phyloP scores from a whole-genome alignment of 2,888 invertebrate genomes.

The Drosophila eohydei region DNA sequence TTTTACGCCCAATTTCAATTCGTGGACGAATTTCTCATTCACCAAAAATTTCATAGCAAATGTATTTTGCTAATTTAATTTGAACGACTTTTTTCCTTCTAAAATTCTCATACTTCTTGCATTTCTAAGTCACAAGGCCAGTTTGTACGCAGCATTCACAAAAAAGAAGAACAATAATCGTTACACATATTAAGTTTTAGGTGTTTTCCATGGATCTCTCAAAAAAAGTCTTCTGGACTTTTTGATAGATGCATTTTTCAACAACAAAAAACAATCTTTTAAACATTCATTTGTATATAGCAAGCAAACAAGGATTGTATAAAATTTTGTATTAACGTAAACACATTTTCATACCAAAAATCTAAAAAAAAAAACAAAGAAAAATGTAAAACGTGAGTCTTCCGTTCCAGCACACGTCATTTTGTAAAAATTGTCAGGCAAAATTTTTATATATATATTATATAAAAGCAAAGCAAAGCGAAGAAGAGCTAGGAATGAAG shows the following conservation, averaged over 20 bases:
- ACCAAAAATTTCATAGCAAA: slow-evolving; percentile 85
- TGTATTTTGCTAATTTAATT: slow-evolving; percentile 82
- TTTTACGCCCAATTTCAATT: slow-evolving; percentile 84
- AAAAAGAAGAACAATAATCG: slow-evolving; percentile 7
- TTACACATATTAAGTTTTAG: slow-evolving; percentile 31
- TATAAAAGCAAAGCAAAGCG: slow-evolving; percentile 10
- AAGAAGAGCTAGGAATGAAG: slow-evolving; percentile 18
- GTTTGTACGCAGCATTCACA: slow-evolving; percentile 37
- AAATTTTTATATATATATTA: slow-evolving; percentile 55
- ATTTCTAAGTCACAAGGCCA: slow-evolving; percentile 42
- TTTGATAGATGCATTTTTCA: slow-evolving; percentile 41
- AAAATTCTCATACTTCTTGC: slow-evolving; percentile 26
- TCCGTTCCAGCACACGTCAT: slow-evolving; percentile 61
- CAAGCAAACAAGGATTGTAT: slow-evolving; percentile 30
- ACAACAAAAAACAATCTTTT: slow-evolving; percentile 22
- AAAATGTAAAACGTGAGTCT: slow-evolving; percentile 57
- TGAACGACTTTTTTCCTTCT: slow-evolving; percentile 6
- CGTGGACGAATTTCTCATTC: slow-evolving; percentile 85
- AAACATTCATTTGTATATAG: slow-evolving; percentile 53
- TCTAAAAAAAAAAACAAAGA: slow-evolving; percentile 30
- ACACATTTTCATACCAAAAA: slow-evolving; percentile 58
- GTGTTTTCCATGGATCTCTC: slow-evolving; percentile 43
- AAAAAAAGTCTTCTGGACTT: slow-evolving; percentile 11
- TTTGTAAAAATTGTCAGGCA: slow-evolving; percentile 48
- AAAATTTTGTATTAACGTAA: slow-evolving; percentile 49